phyloP scores from a whole-genome alignment of 1,140 invertebrate genomes.

The Penaeus japonicus region DNA sequence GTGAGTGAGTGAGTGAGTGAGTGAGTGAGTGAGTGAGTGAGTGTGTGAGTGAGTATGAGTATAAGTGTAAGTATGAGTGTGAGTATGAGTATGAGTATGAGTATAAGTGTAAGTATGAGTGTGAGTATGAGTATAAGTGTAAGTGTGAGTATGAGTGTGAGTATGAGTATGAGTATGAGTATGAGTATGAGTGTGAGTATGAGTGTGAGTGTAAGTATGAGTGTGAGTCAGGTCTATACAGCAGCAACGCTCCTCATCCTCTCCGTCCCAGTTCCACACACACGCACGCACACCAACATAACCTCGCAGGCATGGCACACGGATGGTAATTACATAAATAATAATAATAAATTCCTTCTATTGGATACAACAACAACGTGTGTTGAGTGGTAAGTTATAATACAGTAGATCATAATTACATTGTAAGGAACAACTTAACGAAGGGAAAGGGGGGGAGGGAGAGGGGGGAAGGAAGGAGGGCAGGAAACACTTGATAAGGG shows the following conservation, averaged over 20 bases:
- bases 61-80: not conserved
- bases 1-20: slow-evolving; percentile 29
- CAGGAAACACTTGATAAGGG: not conserved
- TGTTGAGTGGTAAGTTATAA: slow-evolving; percentile 34
- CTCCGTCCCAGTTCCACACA: not conserved
- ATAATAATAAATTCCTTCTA: slow-evolving; percentile 29
- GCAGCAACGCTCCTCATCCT: not conserved
- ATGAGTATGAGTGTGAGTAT: not conserved
- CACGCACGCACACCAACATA: not conserved
- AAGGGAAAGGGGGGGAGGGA: not conserved
- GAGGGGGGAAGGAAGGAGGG: not conserved
- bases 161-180: not conserved
- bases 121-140: slow-evolving; percentile 23
- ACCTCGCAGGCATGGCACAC: slow-evolving; percentile 37
- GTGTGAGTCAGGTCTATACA: too few relatives aligned
- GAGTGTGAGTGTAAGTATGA: not conserved
- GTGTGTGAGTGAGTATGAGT: not conserved
- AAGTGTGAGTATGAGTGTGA: slow-evolving; percentile 1
- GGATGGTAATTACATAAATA: slow-evolving; percentile 33
- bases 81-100: not conserved
- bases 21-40: not conserved
- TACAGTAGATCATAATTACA: not conserved
- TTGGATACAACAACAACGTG: slow-evolving; percentile 47
- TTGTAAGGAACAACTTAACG: not conserved
- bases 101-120: too few relatives aligned